Conservation (phyloP, 2,888 invertebrate species). For the Notodonta ziczac region DNA sequence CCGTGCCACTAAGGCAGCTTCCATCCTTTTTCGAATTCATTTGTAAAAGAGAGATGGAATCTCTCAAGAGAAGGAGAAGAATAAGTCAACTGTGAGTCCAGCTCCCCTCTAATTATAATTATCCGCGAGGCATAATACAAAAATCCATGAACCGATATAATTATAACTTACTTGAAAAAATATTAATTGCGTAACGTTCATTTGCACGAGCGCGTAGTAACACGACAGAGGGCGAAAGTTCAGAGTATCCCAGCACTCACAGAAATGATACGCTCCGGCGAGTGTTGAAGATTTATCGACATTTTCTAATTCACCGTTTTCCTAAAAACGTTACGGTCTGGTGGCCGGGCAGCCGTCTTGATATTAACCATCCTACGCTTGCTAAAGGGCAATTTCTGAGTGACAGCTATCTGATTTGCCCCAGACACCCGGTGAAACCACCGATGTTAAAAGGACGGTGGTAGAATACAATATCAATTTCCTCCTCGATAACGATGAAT, state of each 20-base stretch:
- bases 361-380: constrained; percentile 16
- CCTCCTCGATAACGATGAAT: too few relatives aligned
- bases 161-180: neutral
- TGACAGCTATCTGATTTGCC: neutral
- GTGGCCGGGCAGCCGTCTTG: constrained; percentile 11
- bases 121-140: too few relatives aligned
- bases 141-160: too few relatives aligned
- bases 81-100: too few relatives aligned
- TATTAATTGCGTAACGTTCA: neutral
- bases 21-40: too few relatives aligned
- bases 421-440: neutral
- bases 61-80: too few relatives aligned
- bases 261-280: constrained; percentile 28
- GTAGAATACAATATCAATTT: too few relatives aligned
- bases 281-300: constrained; percentile 41
- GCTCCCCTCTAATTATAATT: too few relatives aligned
- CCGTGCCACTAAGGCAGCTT: too few relatives aligned
- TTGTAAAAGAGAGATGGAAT: too few relatives aligned
- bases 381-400: constrained; percentile 1
- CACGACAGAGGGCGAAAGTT: constrained; percentile 11
- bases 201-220: neutral
- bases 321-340: constrained; percentile 21
- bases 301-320: constrained; percentile 33
- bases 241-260: constrained; percentile 24
- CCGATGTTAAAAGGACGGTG: neutral